Conservation (phyloP, 2,797 vertebrate genomes). For the Psittacula derbiana region DNA sequence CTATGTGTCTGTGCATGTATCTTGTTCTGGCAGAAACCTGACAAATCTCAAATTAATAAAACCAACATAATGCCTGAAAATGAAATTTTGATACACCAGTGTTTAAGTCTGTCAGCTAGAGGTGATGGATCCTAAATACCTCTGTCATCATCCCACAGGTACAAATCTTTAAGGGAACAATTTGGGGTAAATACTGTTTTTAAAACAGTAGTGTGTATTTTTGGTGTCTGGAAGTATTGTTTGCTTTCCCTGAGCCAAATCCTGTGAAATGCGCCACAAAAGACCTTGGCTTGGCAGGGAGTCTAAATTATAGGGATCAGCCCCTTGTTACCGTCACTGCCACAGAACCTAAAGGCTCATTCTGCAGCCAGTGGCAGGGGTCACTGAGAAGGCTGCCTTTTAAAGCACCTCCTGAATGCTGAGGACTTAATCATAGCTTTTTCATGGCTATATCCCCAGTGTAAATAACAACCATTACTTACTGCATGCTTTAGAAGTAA, state of each 20-base stretch:
- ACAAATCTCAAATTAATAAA: neutral
- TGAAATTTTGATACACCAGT: neutral
- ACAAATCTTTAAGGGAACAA: neutral
- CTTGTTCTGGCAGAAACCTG: neutral
- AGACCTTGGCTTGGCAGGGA: neutral
- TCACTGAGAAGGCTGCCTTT: neutral
- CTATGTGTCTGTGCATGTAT: fast-evolving
- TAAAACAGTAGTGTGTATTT: neutral
- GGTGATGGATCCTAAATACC: neutral
- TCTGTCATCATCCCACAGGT: neutral
- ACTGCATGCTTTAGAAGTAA: fast-evolving
- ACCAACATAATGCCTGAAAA: neutral
- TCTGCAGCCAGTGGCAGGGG: neutral
- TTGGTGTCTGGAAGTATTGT: neutral
- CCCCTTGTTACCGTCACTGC: neutral
- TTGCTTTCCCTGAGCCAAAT: neutral
- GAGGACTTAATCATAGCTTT: neutral
- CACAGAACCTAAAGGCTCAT: neutral
- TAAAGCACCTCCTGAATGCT: neutral
- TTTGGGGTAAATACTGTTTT: neutral
- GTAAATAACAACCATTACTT: neutral
- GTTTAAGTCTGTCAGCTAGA: neutral
- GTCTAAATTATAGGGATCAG: neutral
- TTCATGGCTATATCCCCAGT: neutral
- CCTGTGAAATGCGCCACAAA: neutral